phyloP scores from a whole-genome alignment of 2,888 invertebrate genomes.

The Diadegma fenestrale region DNA sequence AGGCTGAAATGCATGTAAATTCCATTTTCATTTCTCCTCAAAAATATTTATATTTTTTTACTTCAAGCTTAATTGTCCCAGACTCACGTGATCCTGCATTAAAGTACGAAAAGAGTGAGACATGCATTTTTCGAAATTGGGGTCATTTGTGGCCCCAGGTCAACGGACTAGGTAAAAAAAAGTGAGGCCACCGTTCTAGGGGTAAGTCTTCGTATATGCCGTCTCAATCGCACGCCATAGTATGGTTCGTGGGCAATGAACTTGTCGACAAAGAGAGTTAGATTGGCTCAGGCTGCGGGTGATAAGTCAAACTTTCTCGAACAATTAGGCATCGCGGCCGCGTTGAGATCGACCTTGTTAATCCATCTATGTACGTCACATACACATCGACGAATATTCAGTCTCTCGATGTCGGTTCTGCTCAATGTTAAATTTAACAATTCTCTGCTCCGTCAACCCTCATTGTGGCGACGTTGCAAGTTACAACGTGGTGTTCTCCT shows the following conservation, averaged over 20 bases:
- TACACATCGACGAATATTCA: constrained; percentile 27
- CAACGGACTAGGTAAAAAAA: too few relatives aligned
- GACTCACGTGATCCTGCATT: too few relatives aligned
- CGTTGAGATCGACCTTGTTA: constrained; percentile 33
- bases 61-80: too few relatives aligned
- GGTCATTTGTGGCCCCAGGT: too few relatives aligned
- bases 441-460: constrained; percentile 41
- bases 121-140: too few relatives aligned
- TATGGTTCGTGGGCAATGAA: constrained; percentile 13
- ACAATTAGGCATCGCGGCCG: constrained; percentile 38
- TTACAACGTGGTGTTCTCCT: constrained; percentile 17
- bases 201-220: too few relatives aligned
- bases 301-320: constrained; percentile 39
- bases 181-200: too few relatives aligned
- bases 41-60: too few relatives aligned
- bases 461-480: constrained; percentile 44
- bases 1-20: background rate
- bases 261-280: background rate
- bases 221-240: too few relatives aligned
- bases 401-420: constrained; percentile 35
- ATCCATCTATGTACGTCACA: background rate
- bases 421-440: constrained; percentile 23
- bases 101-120: too few relatives aligned
- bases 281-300: constrained; percentile 7
- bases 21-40: too few relatives aligned